Evolutionary conservation across 2,888 invertebrate genomes (phyloP), one percentile per base, ranked within the genome.

Genomic region (Ephialtes manifestator): DNA sequence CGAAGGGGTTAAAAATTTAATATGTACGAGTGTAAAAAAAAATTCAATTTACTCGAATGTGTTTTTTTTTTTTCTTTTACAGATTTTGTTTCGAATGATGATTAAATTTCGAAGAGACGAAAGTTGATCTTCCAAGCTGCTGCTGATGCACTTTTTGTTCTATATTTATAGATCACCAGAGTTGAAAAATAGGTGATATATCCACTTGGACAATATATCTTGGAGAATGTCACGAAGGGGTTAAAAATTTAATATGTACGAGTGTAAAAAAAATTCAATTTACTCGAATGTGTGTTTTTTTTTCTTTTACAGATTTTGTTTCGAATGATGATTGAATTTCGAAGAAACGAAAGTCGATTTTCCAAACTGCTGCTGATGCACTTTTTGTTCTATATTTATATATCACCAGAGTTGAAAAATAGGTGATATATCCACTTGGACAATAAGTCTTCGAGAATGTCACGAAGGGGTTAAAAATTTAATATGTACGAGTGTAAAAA

Each of bases 141-240:
- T 70, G 70, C 18, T 11, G 70, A 53, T 71, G 51, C 68, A 28
- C 24, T 68, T 48, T 46, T 15, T 2, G 20, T 46, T 67, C 7
- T 65, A 20, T 67, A 11, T 67, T 67, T 20, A 3, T 46, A 11
- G 39, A 18, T 58, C 58, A 31, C 58, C 20, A 2, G 15, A 18
- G 18, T 10, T 8, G 46, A 48, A n/a, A n/a, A n/a, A n/a, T n/a
- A n/a, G n/a, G n/a, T n/a, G n/a, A n/a, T n/a, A n/a, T n/a, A n/a
- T n/a, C n/a, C n/a, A n/a, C n/a, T 24, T n/a, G n/a, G n/a, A n/a
- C n/a, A n/a, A n/a, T n/a, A n/a, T 1, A 2, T 24, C 24, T 24
- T 24, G 1, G 24, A 24, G 24, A 24, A 24, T 24, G 2, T 24
- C 1, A 24, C 24, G 24, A 24, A 24, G 24, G 24, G 24, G 24